These are phyloP conservation scores for Amblyopsis hoosieri DNA, from an alignment of 2,797 vertebrate genomes.

Conservation along the genomic window DNA sequence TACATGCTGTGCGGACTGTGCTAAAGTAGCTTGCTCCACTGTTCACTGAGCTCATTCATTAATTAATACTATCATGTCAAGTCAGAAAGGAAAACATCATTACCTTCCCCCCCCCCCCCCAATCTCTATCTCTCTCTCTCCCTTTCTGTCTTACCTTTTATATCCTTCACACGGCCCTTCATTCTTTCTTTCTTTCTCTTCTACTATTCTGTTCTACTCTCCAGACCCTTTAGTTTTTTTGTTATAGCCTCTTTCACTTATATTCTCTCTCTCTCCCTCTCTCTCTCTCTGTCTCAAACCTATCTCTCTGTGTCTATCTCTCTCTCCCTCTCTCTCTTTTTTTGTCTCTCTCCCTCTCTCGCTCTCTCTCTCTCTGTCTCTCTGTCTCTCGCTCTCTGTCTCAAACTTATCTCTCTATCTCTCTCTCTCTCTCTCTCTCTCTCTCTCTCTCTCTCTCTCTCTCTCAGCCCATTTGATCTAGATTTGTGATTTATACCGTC, in stretches of 20 bases:
- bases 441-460: not conserved
- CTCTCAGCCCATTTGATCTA: not conserved
- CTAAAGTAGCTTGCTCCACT: conserved; percentile 44
- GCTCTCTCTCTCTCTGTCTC: not conserved
- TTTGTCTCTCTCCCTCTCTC: too few relatives aligned
- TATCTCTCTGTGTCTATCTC: too few relatives aligned
- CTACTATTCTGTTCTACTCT: not conserved
- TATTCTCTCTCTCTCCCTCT: not conserved
- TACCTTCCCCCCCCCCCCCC: conserved; percentile 23
- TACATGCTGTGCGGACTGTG: conserved; percentile 17
- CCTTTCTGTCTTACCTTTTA: conserved; percentile 13
- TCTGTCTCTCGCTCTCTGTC: not conserved
- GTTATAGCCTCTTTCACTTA: not conserved
- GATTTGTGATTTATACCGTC: not conserved
- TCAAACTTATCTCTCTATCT: too few relatives aligned
- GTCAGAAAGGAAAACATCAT: conserved; percentile 58
- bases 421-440: not conserved
- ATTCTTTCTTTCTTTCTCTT: not conserved
- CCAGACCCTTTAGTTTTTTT: not conserved
- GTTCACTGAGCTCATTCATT: conserved; percentile 62
- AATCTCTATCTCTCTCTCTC: conserved; percentile 12
- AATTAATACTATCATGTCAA: conserved; percentile 69
- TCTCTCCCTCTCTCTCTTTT: not conserved
- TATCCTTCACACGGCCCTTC: conserved; percentile 6
- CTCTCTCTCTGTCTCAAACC: not conserved